A percentile compares a stretch with the other conserved stretches of the same genome.
Conservation (phyloP, 2,113 vertebrate species). For the Archilochus colubris region DNA sequence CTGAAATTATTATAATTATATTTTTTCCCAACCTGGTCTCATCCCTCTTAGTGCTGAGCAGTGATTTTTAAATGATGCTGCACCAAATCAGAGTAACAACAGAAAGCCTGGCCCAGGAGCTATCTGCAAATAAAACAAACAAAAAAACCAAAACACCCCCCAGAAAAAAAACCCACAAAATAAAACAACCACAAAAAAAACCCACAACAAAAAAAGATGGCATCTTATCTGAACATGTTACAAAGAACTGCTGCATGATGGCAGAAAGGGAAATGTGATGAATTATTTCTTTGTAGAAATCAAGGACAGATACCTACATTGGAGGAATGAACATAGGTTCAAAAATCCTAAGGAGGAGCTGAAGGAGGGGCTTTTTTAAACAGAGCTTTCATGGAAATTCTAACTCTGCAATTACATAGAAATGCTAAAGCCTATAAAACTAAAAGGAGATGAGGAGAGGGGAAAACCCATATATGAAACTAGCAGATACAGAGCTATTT, state of each 20-base stretch:
- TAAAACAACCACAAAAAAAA: too few species aligned
- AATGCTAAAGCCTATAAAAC: conserved; percentile 44
- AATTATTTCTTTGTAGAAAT: conserved; percentile 48
- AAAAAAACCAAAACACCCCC: background rate
- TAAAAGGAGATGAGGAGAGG: conserved; percentile 16
- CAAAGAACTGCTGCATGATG: background rate
- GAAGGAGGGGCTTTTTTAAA: background rate
- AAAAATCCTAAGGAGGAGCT: conserved; percentile 1
- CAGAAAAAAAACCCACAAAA: too few species aligned
- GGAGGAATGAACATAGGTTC: background rate
- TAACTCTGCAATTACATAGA: conserved; percentile 37
- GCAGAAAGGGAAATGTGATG: conserved; percentile 47
- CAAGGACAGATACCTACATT: background rate
- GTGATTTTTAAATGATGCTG: background rate
- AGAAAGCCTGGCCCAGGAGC: background rate
- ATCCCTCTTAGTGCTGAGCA: background rate
- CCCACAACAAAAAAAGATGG: background rate
- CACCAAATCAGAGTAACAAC: background rate
- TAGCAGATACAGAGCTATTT: conserved; percentile 67
- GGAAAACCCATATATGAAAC: conserved; percentile 41
- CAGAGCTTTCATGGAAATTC: conserved; percentile 12
- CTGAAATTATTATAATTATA: background rate
- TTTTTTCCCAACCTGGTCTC: background rate
- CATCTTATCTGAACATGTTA: conserved; percentile 37
- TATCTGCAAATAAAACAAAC: conserved; percentile 25